phyloP scores from a whole-genome alignment of 2,797 vertebrate genomes.

The Pteropus rufus region DNA sequence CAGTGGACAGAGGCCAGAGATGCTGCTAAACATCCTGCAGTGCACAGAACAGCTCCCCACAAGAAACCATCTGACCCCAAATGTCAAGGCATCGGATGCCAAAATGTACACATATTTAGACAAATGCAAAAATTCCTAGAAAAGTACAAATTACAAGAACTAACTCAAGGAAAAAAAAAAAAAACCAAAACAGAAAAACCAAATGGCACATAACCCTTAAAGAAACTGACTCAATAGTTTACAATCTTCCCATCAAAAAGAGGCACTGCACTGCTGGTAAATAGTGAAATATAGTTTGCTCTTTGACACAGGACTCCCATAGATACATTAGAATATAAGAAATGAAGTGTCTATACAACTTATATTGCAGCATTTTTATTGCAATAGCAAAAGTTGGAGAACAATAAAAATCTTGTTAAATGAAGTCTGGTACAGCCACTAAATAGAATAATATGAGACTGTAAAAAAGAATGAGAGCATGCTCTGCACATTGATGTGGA shows the following conservation, averaged over 20 bases:
- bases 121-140: neutral
- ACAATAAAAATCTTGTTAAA: neutral
- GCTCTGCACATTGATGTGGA: neutral
- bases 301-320: neutral
- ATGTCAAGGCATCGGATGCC: neutral
- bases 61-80: neutral
- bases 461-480: neutral
- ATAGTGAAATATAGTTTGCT: neutral
- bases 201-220: neutral
- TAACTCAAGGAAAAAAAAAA: neutral
- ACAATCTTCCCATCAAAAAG: neutral
- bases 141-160: neutral
- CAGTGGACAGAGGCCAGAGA: neutral
- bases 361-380: neutral
- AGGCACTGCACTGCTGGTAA: neutral
- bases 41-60: neutral
- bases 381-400: neutral
- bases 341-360: neutral
- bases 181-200: neutral
- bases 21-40: neutral
- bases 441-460: neutral
- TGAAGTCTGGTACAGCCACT: neutral
- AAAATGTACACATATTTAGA: neutral
- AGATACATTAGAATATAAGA: neutral
- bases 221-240: neutral